phyloP scores from a whole-genome alignment of 2,888 invertebrate species.

The Schizotus pectinicornis region DNA sequence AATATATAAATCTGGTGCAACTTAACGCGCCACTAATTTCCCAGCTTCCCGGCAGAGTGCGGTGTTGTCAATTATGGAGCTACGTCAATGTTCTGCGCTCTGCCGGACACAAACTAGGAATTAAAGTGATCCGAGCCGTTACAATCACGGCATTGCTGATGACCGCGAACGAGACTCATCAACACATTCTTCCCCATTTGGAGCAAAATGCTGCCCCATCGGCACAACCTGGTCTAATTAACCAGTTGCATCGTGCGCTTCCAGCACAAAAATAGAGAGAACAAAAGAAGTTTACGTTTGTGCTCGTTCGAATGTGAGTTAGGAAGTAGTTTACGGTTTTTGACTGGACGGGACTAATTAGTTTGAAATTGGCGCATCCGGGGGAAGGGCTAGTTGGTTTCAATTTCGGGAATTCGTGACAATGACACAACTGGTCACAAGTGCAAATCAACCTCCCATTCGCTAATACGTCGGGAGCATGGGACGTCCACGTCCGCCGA shows the following conservation, averaged over 20 bases:
- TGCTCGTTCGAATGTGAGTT: not conserved
- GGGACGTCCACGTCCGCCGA: slow-evolving; percentile 37
- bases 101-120: slow-evolving; percentile 42
- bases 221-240: slow-evolving; percentile 1
- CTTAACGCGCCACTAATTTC: slow-evolving; percentile 50
- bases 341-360: not conserved
- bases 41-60: slow-evolving; percentile 42
- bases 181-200: slow-evolving; percentile 28
- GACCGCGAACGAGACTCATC: slow-evolving; percentile 31
- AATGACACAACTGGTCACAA: slow-evolving; percentile 38
- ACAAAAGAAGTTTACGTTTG: not conserved
- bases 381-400: slow-evolving; percentile 24
- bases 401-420: slow-evolving; percentile 38
- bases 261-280: not conserved
- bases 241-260: not conserved
- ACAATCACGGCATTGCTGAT: slow-evolving; percentile 37
- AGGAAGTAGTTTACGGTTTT: not conserved
- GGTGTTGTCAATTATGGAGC: slow-evolving; percentile 48
- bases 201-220: not conserved
- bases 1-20: slow-evolving; percentile 47
- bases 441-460: slow-evolving; percentile 40
- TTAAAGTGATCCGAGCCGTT: slow-evolving; percentile 46
- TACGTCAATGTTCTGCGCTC: slow-evolving; percentile 44
- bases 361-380: slow-evolving; percentile 24
- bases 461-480: slow-evolving; percentile 37